Evolutionary conservation across 2,797 vertebrate genomes (phyloP), one percentile per base, ranked within the genome.

Genomic region (Sebastes trivittatus): DNA sequence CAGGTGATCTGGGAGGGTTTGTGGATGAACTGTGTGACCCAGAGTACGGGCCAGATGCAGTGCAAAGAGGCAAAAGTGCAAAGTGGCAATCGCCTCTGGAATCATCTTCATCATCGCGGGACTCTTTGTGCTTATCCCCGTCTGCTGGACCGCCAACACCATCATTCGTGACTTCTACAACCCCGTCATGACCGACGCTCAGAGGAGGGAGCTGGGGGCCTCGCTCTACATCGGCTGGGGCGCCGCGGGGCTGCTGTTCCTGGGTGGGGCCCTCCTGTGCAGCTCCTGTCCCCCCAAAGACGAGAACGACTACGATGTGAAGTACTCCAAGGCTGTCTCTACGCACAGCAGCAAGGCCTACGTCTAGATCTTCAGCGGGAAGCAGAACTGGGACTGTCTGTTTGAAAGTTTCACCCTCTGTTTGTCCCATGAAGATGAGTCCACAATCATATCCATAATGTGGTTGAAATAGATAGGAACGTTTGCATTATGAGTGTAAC

Each of bases 31-130:
- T 98, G 98, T 4, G 97, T 97, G 87, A 95, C 95, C 64, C 96
- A 98, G 94, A 97, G 96, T 85, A 99, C 97, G 0, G 97, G 97
- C 11, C 97, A 98, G 92, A 98, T 97, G 96, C 97, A 98, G 75
- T 98, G 97, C 91, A 97, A 97, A 75, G 82, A 72, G 18, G 0
- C 38, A 93, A 77, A 98, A 98, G 83, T 86, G 92, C 87, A 97
- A 93, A 89, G 91, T 95, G 80, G 93, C 96, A 82, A 92, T 98
- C 0, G 80, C 90, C 3, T 69, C 90, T 2, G 94, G 97, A 0
- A 36, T 96, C 23, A 13, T 94, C 74, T 97, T 98, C 89, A 67
- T 98, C 63, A 0, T 96, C 0, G 90, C 97, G 0, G 91, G 97
- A 1, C 0, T 97, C n/a, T 67, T 97, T 81, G 88, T 94, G 69